phyloP scores from a whole-genome alignment of 2,888 invertebrate species.

The Zeuzera pyrina region DNA sequence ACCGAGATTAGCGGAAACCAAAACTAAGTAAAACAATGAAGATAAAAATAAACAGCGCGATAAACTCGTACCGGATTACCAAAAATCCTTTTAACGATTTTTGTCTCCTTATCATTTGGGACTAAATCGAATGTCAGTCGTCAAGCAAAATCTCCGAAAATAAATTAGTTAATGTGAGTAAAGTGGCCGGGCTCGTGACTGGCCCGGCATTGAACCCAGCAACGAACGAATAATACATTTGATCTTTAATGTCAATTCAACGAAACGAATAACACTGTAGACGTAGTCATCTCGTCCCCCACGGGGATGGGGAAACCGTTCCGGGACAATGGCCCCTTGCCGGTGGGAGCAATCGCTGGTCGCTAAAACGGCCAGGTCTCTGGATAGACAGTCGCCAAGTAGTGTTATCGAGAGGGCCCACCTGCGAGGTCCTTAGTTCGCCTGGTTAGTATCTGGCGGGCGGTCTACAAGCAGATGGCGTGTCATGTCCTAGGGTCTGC shows the following conservation, averaged over 20 bases:
- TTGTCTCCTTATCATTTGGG: conserved; percentile 31
- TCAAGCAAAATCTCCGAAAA: conserved; percentile 51
- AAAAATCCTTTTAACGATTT: conserved; percentile 35
- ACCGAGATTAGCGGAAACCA: conserved; percentile 16
- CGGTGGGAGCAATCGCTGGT: no score
- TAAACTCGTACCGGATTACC: conserved; percentile 12
- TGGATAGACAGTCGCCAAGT: no score
- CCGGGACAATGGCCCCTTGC: no score
- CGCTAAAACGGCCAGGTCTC: no score
- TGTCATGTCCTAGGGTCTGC: no score
- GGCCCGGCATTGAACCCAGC: conserved; percentile 43
- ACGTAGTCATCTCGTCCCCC: no score
- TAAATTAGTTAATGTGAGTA: conserved; percentile 56
- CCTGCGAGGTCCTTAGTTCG: no score
- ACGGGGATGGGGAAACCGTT: no score
- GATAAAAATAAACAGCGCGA: conserved; percentile 2
- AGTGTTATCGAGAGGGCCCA: no score
- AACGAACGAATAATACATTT: conserved; percentile 34
- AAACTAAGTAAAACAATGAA: conserved; percentile 1
- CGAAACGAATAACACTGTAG: conserved; percentile 45
- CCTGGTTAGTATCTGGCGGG: no score
- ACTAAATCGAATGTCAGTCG: conserved; percentile 37
- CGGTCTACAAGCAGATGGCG: no score
- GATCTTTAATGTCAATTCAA: conserved; percentile 46
- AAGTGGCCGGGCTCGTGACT: conserved; percentile 64